A percentile compares a stretch with the other conserved stretches of the same genome.
These are phyloP conservation scores for Todus mexicanus DNA, from an alignment of 2,797 vertebrate species.

Conservation along the genomic window DNA sequence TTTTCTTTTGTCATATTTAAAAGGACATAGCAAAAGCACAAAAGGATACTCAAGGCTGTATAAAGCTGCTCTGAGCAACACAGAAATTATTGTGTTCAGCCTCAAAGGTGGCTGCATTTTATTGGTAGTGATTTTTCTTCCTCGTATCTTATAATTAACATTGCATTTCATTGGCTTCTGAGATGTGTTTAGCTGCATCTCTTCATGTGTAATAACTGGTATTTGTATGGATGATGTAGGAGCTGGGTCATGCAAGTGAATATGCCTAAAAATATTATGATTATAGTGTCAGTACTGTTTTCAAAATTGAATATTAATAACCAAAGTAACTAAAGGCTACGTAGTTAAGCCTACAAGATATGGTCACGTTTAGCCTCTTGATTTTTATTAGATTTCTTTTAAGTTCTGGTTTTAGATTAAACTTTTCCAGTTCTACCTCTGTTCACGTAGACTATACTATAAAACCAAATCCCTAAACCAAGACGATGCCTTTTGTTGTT, in stretches of 20 bases:
- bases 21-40: background rate
- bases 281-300: background rate
- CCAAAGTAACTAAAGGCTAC: background rate
- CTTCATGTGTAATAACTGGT: background rate
- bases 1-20: background rate
- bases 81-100: background rate
- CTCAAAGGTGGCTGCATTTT: background rate
- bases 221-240: background rate
- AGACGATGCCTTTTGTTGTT: background rate
- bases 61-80: background rate
- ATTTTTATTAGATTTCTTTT: background rate
- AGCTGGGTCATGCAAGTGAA: background rate
- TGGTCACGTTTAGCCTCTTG: background rate
- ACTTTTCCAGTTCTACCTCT: background rate
- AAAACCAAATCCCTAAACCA: background rate
- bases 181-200: background rate
- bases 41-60: background rate
- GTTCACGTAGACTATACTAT: background rate
- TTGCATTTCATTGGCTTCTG: background rate
- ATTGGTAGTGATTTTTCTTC: background rate
- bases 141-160: conserved; percentile 2
- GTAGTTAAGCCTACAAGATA: background rate
- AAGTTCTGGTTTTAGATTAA: background rate
- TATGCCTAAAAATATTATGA: background rate
- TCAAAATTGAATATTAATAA: conserved; percentile 21